A percentile compares a stretch with the other conserved stretches of the same genome.
These are phyloP conservation scores for Gymnocypris eckloni DNA, from an alignment of 2,797 vertebrate species.

Conservation along the genomic window DNA sequence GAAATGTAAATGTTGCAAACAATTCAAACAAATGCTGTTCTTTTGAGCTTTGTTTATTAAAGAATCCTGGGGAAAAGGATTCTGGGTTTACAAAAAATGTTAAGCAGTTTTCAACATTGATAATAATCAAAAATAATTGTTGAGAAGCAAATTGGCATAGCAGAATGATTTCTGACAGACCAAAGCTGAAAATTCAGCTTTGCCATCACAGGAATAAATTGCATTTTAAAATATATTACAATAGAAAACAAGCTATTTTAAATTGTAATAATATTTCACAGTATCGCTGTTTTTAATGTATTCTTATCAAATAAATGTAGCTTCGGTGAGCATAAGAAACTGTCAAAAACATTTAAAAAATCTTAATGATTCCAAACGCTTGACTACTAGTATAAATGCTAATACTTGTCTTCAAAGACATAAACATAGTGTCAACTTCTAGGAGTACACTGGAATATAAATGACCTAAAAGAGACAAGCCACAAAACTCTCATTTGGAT, in stretches of 20 bases:
- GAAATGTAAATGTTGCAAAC: not conserved
- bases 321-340: not conserved
- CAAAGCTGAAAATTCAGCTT: not conserved
- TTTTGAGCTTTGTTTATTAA: not conserved
- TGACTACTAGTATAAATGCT: not conserved
- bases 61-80: not conserved
- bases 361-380: not conserved
- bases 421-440: conserved; percentile 3
- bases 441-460: conserved; percentile 2
- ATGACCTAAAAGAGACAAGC: conserved; percentile 2
- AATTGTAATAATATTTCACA: not conserved
- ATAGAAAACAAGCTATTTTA: not conserved
- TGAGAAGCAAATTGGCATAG: not conserved
- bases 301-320: not conserved
- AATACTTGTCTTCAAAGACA: not conserved
- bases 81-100: not conserved
- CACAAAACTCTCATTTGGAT: not conserved
- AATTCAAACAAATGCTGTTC: not conserved
- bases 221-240: not conserved
- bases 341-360: not conserved
- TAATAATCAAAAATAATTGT: not conserved
- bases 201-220: not conserved
- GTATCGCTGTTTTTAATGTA: not conserved
- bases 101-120: not conserved
- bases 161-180: not conserved